Evolutionary conservation across 1,140 invertebrate species (phyloP), one percentile per base, ranked within the genome.

Genomic region (Cotesia vestalis): DNA sequence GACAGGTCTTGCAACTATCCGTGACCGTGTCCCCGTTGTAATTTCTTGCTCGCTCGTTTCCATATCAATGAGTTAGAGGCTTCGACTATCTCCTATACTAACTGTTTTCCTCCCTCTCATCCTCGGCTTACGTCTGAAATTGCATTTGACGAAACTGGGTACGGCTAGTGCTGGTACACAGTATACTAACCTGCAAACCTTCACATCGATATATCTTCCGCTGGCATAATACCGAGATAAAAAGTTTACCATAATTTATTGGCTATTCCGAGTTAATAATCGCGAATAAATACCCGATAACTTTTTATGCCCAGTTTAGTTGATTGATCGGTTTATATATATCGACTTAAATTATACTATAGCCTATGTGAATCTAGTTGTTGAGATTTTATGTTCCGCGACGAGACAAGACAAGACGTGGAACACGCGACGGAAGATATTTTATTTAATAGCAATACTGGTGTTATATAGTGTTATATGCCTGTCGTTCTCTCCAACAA

Each of bases 41-140:
- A 81, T 81, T 81, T 79, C 80, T 83, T 82, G 77, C 74, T 78
- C 75, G 76, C 79, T 82, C 78, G 80, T 83, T 83, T 81, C 79
- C 80, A 83, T 83, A 81, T 79, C 81, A 83, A 82, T 79, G 79
- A 81, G 73, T 73, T 72, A 71, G 61, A 64, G 38, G 27, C 61
- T 71, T 52, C 53, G 53, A 61, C 34, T 72, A 46, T 46, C 40
- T 46, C 11, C 40, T 46, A 11, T 46, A 46, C 40, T 46, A 46
- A 46, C 40, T 46, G 11, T 46, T 27, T 27, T 27, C 27, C 27
- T 46, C 59, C 38, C 51, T 12, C 14, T 52, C 36, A 4, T 34
- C 27, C 36, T 9, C 57, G 20, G 57, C 57, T 59, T 59, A 59
- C 52, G 69, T 53, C 60, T 71, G 55, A 72, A 68, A 71, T 69